Evolutionary conservation across 2,113 vertebrate genomes (phyloP).

Genomic region (Phylloscopus whistleri): DNA sequence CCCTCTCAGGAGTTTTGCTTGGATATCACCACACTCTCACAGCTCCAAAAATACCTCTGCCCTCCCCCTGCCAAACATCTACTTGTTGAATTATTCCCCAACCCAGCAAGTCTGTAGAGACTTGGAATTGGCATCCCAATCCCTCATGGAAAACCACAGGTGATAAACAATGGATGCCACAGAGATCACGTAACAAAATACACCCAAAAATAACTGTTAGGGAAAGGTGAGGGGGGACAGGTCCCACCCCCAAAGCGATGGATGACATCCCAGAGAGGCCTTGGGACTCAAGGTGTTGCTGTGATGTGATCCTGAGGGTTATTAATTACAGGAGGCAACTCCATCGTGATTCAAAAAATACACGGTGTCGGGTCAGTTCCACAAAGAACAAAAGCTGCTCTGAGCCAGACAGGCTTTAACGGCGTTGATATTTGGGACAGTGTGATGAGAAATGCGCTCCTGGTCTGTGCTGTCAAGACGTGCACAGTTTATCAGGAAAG

Average conservation of each 20-base stretch:
- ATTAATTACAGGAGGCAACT: too few relatives aligned
- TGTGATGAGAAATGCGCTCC: not conserved
- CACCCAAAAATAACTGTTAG: not conserved
- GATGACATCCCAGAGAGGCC: not conserved
- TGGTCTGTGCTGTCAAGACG: fast-evolving
- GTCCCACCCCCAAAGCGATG: fast-evolving
- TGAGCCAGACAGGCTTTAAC: not conserved
- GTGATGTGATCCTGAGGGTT: fast-evolving
- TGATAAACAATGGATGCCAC: fast-evolving
- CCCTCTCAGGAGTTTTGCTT: not conserved
- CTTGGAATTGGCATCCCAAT: not conserved
- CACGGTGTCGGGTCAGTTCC: fast-evolving
- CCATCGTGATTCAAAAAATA: not conserved
- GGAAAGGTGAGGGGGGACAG: not conserved
- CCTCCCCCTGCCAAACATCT: not conserved
- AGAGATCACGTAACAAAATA: not conserved
- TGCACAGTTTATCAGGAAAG: not conserved
- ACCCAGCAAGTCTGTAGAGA: not conserved
- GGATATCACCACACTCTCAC: not conserved
- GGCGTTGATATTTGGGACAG: fast-evolving
- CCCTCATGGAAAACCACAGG: not conserved
- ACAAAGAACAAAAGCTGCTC: not conserved
- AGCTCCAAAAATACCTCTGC: not conserved
- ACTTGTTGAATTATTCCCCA: not conserved
- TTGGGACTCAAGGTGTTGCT: not conserved